These are phyloP conservation scores for Gambusia affinis DNA, from an alignment of 2,113 vertebrate genomes.

Conservation along the genomic window DNA sequence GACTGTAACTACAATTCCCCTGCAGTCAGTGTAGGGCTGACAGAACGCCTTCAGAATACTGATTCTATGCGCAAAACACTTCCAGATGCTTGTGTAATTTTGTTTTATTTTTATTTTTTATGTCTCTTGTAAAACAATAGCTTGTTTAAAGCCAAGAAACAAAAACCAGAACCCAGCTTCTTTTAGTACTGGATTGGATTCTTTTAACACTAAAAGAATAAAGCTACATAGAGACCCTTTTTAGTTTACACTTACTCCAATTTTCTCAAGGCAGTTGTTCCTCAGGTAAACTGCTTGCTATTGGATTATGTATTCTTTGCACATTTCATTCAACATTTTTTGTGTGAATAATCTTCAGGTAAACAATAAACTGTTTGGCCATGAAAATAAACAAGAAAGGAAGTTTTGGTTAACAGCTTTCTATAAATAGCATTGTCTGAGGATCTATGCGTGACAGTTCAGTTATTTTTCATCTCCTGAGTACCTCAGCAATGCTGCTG, in stretches of 20 bases:
- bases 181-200: neutral
- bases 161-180: neutral
- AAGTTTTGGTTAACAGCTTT: too few relatives aligned
- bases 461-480: neutral
- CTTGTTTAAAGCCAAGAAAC: conserved; percentile 20
- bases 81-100: conserved; percentile 60
- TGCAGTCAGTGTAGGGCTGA: conserved; percentile 1
- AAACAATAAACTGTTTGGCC: too few relatives aligned
- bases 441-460: neutral
- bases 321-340: neutral
- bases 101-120: neutral
- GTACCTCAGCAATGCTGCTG: neutral
- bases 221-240: neutral
- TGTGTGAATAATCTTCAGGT: neutral
- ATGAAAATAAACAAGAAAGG: too few relatives aligned
- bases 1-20: neutral
- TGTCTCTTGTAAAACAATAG: conserved; percentile 16
- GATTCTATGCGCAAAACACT: conserved; percentile 53
- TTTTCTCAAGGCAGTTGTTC: neutral
- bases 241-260: neutral
- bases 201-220: neutral
- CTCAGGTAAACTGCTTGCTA: neutral
- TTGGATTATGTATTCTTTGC: neutral
- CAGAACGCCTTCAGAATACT: conserved; percentile 16
- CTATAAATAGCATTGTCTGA: too few relatives aligned